Base-by-base conservation (phyloP, 1,140 invertebrate genomes). In the Hyles euphorbiae region DNA sequence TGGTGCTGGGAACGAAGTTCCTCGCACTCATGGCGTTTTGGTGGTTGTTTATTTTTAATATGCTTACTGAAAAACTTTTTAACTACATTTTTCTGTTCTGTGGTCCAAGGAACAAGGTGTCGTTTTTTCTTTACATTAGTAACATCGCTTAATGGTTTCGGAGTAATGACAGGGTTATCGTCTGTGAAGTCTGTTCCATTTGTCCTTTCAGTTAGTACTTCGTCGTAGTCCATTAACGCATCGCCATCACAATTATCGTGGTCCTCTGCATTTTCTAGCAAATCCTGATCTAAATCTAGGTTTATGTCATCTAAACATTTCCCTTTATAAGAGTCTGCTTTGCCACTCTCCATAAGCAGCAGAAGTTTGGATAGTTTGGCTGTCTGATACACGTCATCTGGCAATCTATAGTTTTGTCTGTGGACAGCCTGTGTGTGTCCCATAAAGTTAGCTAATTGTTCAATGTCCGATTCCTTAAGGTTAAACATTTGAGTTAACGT, bases 251-350 rank as follows among this genome's bases (percentile, higher is more conserved):
- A n/a, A n/a, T n/a, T n/a, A n/a, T n/a, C n/a, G n/a, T n/a, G n/a
- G n/a, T n/a, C n/a, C n/a, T n/a, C n/a, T n/a, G n/a, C n/a, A n/a
- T n/a, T 12, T 51, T 51, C 49, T 7, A 7, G 6, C 22, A 51
- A 51, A 5, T 51, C 3, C 22, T 51, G 6, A 51, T 33, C 22
- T 34, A 51, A 52, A 64, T 78, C 60, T 34, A 82, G 55, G n/a
- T 81, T 68, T 50, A 83, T 81, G 53, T 83, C 77, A 49, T 81
- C 69, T 8, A 81, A 49, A 55, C 65, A 53, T 68, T 82, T 79
- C n/a, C 69, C 72, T 73, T 67, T 75, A 48, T 48, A 79, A 46
- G 60, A 10, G 44, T 66, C 68, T 51, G 69, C 73, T 62, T 69
- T 60, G 3, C 78, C 74, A 56, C 72, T 69, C 67, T 83, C 82